Evolutionary conservation across 2,113 vertebrate genomes (phyloP), one percentile per base, ranked within the genome.

Genomic region (Colaptes auratus): DNA sequence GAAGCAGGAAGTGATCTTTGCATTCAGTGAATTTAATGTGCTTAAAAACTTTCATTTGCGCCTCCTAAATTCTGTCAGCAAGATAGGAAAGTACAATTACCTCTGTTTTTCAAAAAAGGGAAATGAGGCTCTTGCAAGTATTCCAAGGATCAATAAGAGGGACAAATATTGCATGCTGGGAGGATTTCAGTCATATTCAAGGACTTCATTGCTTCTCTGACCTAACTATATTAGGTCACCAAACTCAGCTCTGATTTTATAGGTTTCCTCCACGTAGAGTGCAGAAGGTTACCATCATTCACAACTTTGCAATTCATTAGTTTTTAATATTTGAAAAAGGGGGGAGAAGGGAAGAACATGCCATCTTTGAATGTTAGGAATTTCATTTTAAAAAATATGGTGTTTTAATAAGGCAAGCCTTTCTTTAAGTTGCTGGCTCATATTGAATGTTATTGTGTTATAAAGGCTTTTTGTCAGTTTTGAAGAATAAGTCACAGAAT

Each of bases 261-360:
- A 91, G 65, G 56, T 35, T 92, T 93, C 82, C 91, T 90, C 90
- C 88, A 95, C 60, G 48, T 17, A 90, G 35, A 80, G 94, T 90
- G 93, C 39, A 42, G 36, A 90, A 96, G 91, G 95, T 95, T 95
- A 95, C 82, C 61, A 46, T 97, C 69, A 91, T 96, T 91, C 52
- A 9, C 58, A 91, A 90, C 84, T 92, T 86, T 83, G 73, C 89
- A 89, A 95, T 95, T 95, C 94, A 92, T 97, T 94, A 95, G 82
- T 87, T 95, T 91, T 88, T 76, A 27, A 52, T 75, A 53, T 95
- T 86, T 95, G 85, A 92, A 90, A 72, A 95, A 81, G 79, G 89
- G 23, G 56, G 64, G 33, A 86, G 72, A 95, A 82, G 24, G 25
- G 52, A 91, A 86, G 89, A 85, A 65, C 33, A 58, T 28, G 33